Base-by-base conservation (phyloP, 2,888 invertebrate genomes). In the Syritta pipiens region DNA sequence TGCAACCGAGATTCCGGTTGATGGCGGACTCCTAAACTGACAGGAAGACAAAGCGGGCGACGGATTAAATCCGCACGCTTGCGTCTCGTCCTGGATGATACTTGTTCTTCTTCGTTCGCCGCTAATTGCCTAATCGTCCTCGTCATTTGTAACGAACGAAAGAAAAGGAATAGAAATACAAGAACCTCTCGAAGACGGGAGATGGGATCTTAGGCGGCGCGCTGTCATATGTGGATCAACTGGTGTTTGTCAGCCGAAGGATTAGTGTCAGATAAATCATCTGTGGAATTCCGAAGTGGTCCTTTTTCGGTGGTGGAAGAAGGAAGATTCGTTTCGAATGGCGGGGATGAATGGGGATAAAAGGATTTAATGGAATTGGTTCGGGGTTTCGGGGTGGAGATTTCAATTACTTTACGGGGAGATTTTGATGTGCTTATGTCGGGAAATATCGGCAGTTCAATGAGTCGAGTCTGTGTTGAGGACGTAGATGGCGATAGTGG, bases 91-190 rank as follows among this genome's bases (percentile, higher is more conserved):
- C 71, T 44, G 32, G 19, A 37, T 44, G n/a, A n/a, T n/a, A n/a
- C n/a, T n/a, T n/a, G n/a, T n/a, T 42, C 60, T 68, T 37, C 59
- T 57, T 48, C 9, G 30, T 20, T 44, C 37, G 28, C 28, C 37
- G 49, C 68, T 79, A 79, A 79, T 79, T 79, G 67, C 57, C 74
- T 79, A 79, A 79, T 79, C 79, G 72, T 68, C 62, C 57, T 67
- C 62, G 68, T 72, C 72, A 44, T 44, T 55, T 62, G 10, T n/a
- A 35, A 6, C 6, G 14, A 42, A 9, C 3, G 5, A n/a, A 51
- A 46, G n/a, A 14, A 42, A n/a, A 22, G 12, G 44, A 28, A 14
- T 17, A 24, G 57, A 7, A 57, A n/a, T 4, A 5, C 24, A 26
- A 49, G 44, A 20, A 44, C 44, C 26, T 26, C 40, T 19, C 14